phyloP scores from a whole-genome alignment of 1,140 invertebrate genomes.

The Drosophila sucinea region DNA sequence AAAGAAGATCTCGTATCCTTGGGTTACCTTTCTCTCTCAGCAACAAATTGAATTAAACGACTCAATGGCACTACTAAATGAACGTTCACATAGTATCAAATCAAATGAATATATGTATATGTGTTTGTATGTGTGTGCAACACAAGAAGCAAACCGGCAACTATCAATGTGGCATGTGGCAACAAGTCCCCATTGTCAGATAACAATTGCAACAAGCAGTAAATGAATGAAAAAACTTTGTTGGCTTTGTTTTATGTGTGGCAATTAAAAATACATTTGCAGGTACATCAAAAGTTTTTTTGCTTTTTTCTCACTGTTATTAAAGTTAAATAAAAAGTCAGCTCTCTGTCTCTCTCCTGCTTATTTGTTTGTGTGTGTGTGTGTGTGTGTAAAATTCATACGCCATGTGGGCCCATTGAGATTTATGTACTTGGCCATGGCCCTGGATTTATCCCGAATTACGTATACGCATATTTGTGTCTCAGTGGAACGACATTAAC shows the following conservation, averaged over 20 bases:
- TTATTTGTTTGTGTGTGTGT: slow-evolving; percentile 19
- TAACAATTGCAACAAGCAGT: slow-evolving; percentile 27
- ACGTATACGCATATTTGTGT: neutral
- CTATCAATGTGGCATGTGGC: slow-evolving; percentile 21
- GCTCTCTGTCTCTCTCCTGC: neutral
- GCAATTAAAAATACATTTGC: slow-evolving; percentile 26
- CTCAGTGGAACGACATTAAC: slow-evolving; percentile 17
- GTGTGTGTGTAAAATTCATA: slow-evolving; percentile 16
- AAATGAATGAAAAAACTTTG: slow-evolving; percentile 35
- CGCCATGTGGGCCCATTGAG: neutral
- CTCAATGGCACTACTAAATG: slow-evolving; percentile 41
- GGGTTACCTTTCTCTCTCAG: neutral
- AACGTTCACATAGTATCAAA: slow-evolving; percentile 31
- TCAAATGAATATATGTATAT: slow-evolving; percentile 21
- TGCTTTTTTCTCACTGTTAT: neutral
- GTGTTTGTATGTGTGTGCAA: slow-evolving; percentile 2
- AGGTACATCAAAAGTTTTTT: slow-evolving; percentile 26
- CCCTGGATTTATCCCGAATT: neutral
- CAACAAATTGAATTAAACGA: slow-evolving; percentile 50
- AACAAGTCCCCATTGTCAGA: slow-evolving; percentile 12
- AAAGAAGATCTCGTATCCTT: neutral
- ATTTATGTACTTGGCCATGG: neutral
- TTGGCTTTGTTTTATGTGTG: slow-evolving; percentile 23
- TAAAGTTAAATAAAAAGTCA: slow-evolving; percentile 7
- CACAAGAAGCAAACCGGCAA: slow-evolving; percentile 10